Percentiles rank a stretch among this genome's conserved stretches.
These are phyloP conservation scores for Pipistrellus pipistrellus DNA, from an alignment of 2,797 vertebrate genomes.

Conservation along the genomic window DNA sequence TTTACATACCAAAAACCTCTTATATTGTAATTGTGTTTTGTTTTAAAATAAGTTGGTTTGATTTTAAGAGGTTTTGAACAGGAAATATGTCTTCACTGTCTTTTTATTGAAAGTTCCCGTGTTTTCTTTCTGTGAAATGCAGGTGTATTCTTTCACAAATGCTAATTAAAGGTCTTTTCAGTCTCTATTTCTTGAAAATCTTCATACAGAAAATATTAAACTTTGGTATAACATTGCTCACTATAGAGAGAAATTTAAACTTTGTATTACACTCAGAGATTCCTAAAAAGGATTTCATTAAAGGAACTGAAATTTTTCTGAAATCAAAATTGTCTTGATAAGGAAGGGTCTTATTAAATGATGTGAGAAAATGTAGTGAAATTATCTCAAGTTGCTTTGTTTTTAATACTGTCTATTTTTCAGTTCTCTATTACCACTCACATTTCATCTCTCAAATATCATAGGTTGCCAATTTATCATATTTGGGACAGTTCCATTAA, in stretches of 20 bases:
- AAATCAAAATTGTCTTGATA: conserved; percentile 29
- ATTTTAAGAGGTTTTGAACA: conserved; percentile 39
- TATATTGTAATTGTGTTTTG: background rate
- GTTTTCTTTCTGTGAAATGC: background rate
- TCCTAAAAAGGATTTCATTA: conserved; percentile 50
- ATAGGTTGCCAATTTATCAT: conserved; percentile 23
- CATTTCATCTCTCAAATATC: background rate
- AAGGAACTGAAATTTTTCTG: conserved; percentile 49
- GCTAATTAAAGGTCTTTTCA: conserved; percentile 22
- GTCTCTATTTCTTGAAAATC: conserved; percentile 9
- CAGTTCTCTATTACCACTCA: background rate
- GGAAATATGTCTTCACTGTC: background rate
- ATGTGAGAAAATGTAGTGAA: conserved; percentile 32
- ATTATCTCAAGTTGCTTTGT: conserved; percentile 50
- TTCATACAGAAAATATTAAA: conserved; percentile 44
- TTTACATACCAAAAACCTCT: conserved; percentile 28
- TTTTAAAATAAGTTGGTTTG: conserved; percentile 51
- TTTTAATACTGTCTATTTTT: conserved; percentile 18
- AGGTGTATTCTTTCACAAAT: conserved; percentile 38
- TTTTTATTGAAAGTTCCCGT: background rate
- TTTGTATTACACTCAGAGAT: background rate
- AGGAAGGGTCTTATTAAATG: conserved; percentile 14
- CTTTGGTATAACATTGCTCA: background rate
- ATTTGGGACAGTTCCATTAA: conserved; percentile 50
- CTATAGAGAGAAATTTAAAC: conserved; percentile 36